These are phyloP conservation scores for Lasioglossum oenotherae DNA, from an alignment of 2,888 invertebrate genomes.

Conservation along the genomic window DNA sequence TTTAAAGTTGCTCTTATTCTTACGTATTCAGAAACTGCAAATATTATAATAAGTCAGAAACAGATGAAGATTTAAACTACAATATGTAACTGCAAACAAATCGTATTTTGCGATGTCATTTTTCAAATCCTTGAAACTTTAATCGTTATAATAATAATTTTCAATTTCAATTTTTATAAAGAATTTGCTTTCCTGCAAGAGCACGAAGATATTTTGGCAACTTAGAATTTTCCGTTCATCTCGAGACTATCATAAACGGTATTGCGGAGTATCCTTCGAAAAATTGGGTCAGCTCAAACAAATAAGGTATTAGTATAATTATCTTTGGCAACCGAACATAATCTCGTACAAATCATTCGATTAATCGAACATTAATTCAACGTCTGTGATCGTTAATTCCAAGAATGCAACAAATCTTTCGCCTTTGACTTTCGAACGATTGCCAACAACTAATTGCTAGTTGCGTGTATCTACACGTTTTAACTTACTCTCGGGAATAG, in stretches of 20 bases:
- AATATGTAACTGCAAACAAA: neutral
- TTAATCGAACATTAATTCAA: constrained; percentile 57
- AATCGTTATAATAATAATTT: neutral
- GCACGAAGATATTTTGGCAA: neutral
- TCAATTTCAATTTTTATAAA: neutral
- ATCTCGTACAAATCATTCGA: constrained; percentile 39
- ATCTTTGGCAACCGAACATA: constrained; percentile 40
- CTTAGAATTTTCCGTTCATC: neutral
- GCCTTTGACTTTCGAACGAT: constrained; percentile 11
- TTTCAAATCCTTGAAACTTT: neutral
- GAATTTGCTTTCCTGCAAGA: neutral
- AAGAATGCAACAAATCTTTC: constrained; percentile 29
- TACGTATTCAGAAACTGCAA: neutral
- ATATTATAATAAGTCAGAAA: neutral
- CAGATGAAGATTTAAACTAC: neutral
- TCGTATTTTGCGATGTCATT: neutral
- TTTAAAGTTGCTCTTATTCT: neutral
- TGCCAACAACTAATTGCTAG: constrained; percentile 49
- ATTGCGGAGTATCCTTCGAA: constrained; percentile 24
- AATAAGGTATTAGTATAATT: constrained; percentile 46
- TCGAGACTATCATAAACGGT: neutral
- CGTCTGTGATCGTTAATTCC: constrained; percentile 17
- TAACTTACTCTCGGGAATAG: constrained; percentile 24
- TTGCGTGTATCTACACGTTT: constrained; percentile 5
- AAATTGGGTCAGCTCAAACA: constrained; percentile 12